Base-by-base conservation (phyloP, 2,113 vertebrate genomes). In the Phrynosoma blainvillii region DNA sequence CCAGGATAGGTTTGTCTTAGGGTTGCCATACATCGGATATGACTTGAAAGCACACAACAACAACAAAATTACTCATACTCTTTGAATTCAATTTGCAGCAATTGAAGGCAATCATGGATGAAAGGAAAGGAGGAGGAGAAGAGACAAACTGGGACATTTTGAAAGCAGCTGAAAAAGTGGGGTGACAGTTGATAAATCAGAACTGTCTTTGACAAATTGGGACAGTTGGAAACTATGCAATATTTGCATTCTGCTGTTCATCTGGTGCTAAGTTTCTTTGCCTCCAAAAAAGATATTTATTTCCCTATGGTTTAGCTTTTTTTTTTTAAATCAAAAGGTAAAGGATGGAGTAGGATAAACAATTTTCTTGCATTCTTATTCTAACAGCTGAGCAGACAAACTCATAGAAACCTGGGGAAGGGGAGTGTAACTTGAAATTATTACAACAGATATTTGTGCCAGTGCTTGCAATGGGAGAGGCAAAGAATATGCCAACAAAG, bases 401-500 rank as follows among this genome's bases (percentile, higher is more conserved):
- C 40, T 78, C 65, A 25, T 16, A 54, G 84, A 30, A 16, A 21
- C 89, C 59, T 87, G 86, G 54, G 52, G 89, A 87, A 25, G 86
- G 56, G 76, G 86, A 82, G 32, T 84, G 54, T 62, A 92, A 93
- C 23, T 89, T 79, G 92, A 92, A 87, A 92, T 82, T 89, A 92
- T 90, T 84, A 88, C 54, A 77, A 88, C 68, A 82, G 92, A 93
- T 92, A 4, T 56, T 65, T 52, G 88, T 84, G 77, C 87, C 89
- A 85, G 84, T 90, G 84, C 86, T 85, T 23, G 32, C 40, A 70
- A 71, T 76, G 52, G 71, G 74, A 75, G 90, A 90, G 82, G 78
- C 87, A 88, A 92, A 93, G 84, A 90, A 92, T 86, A 89, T 90
- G 82, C 79, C 90, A 93, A 84, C 87, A 78, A 94, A 92, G 92